Percentiles rank a stretch among this genome's conserved stretches.
These are phyloP conservation scores for Sorex araneus DNA, from an alignment of 2,113 vertebrate species.

Conservation along the genomic window DNA sequence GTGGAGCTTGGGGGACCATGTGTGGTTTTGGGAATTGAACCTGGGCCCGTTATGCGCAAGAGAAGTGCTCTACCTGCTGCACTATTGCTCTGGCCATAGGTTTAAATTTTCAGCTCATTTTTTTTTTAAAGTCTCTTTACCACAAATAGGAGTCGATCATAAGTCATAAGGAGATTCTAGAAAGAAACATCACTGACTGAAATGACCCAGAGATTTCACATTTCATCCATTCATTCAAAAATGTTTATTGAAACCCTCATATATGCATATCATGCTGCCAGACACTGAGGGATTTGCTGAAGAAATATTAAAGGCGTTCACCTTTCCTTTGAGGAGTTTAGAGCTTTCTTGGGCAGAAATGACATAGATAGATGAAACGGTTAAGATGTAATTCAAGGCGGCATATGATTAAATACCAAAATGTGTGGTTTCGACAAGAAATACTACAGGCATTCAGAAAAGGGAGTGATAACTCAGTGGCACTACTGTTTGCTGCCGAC, in stretches of 20 bases:
- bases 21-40: too few relatives aligned
- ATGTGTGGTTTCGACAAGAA: conserved; percentile 69
- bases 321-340: conserved; percentile 69
- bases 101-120: conserved; percentile 33
- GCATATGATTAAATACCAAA: conserved; percentile 81
- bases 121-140: conserved; percentile 26
- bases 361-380: conserved; percentile 65
- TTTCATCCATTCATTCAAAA: conserved; percentile 72
- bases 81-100: not conserved
- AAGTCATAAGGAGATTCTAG: conserved; percentile 42
- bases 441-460: conserved; percentile 76
- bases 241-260: conserved; percentile 73
- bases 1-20: too few relatives aligned
- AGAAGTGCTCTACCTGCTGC: too few relatives aligned
- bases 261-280: conserved; percentile 77
- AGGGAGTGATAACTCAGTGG: conserved; percentile 63
- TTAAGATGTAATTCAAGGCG: conserved; percentile 80
- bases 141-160: not conserved
- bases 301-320: conserved; percentile 72
- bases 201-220: conserved; percentile 70
- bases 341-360: conserved; percentile 46
- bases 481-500: conserved; percentile 73
- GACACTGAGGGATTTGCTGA: conserved; percentile 70
- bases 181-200: conserved; percentile 51
- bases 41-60: too few relatives aligned